Conservation (phyloP, 2,888 invertebrate genomes). For the Podotricha telesiphe region DNA sequence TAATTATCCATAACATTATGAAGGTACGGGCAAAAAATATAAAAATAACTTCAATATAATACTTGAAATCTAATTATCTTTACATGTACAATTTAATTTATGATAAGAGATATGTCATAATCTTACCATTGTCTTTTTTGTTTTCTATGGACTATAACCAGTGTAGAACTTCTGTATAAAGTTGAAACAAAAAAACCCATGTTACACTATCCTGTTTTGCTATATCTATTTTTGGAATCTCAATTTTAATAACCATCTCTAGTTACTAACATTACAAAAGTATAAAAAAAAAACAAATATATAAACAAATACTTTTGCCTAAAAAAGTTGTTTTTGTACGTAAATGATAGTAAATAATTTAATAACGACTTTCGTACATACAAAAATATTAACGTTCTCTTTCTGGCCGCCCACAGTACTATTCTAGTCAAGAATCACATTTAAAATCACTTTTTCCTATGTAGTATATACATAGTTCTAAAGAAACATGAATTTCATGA, state of each 20-base stretch:
- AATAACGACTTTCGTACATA: background rate
- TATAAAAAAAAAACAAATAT: conserved; percentile 26
- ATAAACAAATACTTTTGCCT: conserved; percentile 32
- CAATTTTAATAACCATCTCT: conserved; percentile 31
- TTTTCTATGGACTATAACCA: conserved; percentile 35
- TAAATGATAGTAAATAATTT: background rate
- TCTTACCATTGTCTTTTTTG: conserved; percentile 33
- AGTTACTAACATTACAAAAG: conserved; percentile 14
- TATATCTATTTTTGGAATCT: conserved; percentile 34
- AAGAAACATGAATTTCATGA: background rate
- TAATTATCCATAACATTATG: too few species aligned
- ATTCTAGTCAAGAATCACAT: background rate
- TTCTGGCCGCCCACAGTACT: too few species aligned
- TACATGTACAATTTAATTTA: conserved; percentile 32
- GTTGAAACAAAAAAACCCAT: conserved; percentile 25
- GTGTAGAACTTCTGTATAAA: conserved; percentile 19
- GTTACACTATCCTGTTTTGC: conserved; percentile 25
- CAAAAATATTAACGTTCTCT: too few species aligned
- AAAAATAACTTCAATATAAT: background rate
- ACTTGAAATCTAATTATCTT: conserved; percentile 24
- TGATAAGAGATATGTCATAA: conserved; percentile 27
- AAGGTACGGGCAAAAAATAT: background rate
- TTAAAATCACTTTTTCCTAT: background rate
- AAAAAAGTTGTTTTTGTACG: background rate
- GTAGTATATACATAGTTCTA: background rate